phyloP scores from a whole-genome alignment of 2,113 vertebrate genomes.

The Dryoscopus gambensis region DNA sequence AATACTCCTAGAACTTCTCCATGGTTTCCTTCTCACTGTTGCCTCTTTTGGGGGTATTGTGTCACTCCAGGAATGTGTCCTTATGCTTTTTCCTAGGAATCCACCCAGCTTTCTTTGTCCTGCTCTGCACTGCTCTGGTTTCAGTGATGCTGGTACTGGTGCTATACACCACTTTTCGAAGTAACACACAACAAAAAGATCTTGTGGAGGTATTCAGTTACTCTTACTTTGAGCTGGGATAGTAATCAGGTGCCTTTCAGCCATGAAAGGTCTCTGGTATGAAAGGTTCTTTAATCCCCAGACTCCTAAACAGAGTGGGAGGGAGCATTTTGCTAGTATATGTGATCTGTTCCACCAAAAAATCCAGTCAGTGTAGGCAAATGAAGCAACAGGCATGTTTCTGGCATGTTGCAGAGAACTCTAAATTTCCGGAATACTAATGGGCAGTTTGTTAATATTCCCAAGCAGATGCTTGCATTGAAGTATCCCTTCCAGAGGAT shows the following conservation, averaged over 20 bases:
- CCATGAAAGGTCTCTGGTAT: neutral
- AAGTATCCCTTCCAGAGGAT: neutral
- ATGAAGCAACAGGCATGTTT: neutral
- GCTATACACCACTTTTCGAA: constrained; percentile 72
- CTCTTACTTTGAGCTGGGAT: neutral
- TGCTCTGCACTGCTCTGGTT: constrained; percentile 76
- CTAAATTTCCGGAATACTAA: neutral
- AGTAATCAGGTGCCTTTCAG: neutral
- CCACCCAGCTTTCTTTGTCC: constrained; percentile 75
- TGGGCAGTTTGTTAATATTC: neutral
- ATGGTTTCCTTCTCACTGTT: neutral
- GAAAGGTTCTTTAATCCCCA: neutral
- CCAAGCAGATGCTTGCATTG: neutral
- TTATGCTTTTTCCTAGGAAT: constrained; percentile 60
- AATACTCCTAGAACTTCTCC: neutral
- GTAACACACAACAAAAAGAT: constrained; percentile 59
- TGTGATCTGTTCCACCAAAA: neutral
- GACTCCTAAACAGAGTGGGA: accelerated
- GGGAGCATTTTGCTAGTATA: neutral
- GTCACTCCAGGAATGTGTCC: neutral
- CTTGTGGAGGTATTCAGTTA: constrained; percentile 72
- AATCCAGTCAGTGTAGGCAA: neutral
- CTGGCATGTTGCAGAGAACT: neutral
- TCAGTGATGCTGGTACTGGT: constrained; percentile 75
- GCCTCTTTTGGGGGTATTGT: neutral